Evolutionary conservation across 2,888 invertebrate genomes (phyloP), one percentile per base, ranked within the genome.

Genomic region (Leptopilina myrica): DNA sequence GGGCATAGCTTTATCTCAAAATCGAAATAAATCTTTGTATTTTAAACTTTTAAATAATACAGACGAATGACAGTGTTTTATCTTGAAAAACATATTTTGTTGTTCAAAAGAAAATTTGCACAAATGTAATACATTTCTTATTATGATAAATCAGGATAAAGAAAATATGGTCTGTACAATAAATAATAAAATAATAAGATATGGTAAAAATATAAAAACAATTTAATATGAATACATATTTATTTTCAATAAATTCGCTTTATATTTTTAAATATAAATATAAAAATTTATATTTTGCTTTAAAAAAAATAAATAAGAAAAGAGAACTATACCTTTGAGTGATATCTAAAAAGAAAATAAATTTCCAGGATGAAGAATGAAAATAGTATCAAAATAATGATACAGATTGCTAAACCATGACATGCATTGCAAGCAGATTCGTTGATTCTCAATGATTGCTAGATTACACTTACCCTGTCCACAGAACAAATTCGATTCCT

Each of bases 401-500:
- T 46, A 53, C 49, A 1, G 49, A 66, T 69, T 69, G 12, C 14
- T 20, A 49, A 26, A n/a, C 5, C 53, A 26, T 53, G 20, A 53
- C 49, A 26, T 69, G 69, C 69, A 53, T 20, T 53, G 69, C 26
- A 69, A 69, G 69, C 69, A 14, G 14, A 69, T 53, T 69, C 40
- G 33, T 40, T 26, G 33, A 64, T 40, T 64, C 62, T 66, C n/a
- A 65, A 65, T 65, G 65, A 43, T 65, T 65, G 33, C 40, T 40
- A 9, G 76, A 79, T 80, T 80, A 81, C 82, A 83, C 95, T 93
- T 93, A 97, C 98, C 98, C 98, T 33, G 98, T 98, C 98, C 98
- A 98, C 40, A 98, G 92, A 33, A 98, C 97, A 91, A 98, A 98
- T 92, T 98, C 98, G 81, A 98, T 96, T 91, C 96, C 97, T 92